These are phyloP conservation scores for Pseudomyrmex flavicornis DNA, from an alignment of 1,140 invertebrate genomes.

Conservation along the genomic window DNA sequence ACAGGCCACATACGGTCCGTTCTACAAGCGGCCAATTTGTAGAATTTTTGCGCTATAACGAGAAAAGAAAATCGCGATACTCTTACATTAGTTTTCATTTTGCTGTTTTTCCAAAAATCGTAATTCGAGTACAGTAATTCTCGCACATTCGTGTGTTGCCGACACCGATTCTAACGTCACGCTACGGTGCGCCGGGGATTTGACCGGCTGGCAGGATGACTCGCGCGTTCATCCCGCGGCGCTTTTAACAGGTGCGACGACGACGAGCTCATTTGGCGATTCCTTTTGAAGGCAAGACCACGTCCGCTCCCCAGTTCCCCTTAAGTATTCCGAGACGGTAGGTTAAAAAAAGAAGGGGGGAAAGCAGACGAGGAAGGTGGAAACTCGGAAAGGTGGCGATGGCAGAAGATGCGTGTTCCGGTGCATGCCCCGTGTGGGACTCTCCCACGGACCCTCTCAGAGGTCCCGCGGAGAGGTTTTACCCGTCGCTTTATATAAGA, in stretches of 20 bases:
- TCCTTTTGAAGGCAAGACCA: constrained; percentile 58
- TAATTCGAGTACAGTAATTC: too few relatives aligned
- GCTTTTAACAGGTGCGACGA: constrained; percentile 46
- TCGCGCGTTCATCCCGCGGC: not conserved
- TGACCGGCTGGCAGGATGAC: constrained; percentile 20
- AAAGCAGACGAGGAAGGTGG: constrained; percentile 21
- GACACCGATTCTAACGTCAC: constrained; percentile 15
- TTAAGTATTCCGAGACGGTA: constrained; percentile 38
- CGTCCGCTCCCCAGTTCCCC: constrained; percentile 56
- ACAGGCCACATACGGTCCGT: not conserved
- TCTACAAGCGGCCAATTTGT: too few relatives aligned
- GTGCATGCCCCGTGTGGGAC: constrained; percentile 84
- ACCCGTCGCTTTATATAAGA: constrained; percentile 28
- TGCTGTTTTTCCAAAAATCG: constrained; percentile 19
- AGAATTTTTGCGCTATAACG: not conserved
- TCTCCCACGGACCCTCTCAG: constrained; percentile 84
- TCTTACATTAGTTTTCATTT: not conserved
- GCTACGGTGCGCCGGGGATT: constrained; percentile 10
- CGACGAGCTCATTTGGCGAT: constrained; percentile 42
- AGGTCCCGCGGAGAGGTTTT: constrained; percentile 65
- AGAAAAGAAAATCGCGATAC: not conserved
- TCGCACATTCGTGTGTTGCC: constrained; percentile 6
- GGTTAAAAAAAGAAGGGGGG: not conserved
- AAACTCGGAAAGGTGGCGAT: constrained; percentile 68
- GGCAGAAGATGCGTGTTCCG: constrained; percentile 77